Evolutionary conservation across 2,113 vertebrate species (phyloP), one percentile per base, ranked within the genome.

Genomic region (Dromas ardeola): DNA sequence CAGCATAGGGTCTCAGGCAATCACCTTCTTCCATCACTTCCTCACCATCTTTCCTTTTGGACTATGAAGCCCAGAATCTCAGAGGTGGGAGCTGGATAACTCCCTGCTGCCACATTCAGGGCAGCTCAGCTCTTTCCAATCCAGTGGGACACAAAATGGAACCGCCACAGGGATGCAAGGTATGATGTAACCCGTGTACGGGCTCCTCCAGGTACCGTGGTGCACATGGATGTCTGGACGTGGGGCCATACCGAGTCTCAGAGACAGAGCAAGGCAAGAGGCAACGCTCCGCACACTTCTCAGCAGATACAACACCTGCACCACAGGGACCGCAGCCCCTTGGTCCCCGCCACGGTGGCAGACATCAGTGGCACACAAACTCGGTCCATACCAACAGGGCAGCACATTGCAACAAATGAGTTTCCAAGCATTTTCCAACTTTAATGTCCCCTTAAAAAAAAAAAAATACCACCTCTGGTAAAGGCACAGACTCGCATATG

Each of bases 111-210:
- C 50, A 47, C 40, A 43, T 26, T 5, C 10, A 11, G n/a, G 76
- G 74, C 42, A 58, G 36, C 70, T 77, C 58, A 67, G 27, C 34
- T 67, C 17, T 1, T 79, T 32, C 42, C 32, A 15, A 16, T 25
- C 49, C 2, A 10, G 21, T 58, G 62, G 43, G 43, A 52, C 43
- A 30, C 10, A 3, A 0, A 3, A 17, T 1, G 29, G 52, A 73
- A 12, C 20, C 2, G 11, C 62, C 36, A 10, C 10, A 47, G 79
- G 49, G 67, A 21, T 23, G 20, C 42, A 56, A 61, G 17, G 42
- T 15, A 40, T 0, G 2, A 30, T 4, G 9, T 15, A 22, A 38
- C 21, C 22, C 1, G 0, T 0, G 1, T 3, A 32, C 0, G 1
- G 52, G 14, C 63, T 65, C 58, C 29, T 77, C 34, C 6, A 4